Percentiles rank a stretch among this genome's conserved stretches.
These are phyloP conservation scores for Pardalotus punctatus DNA, from an alignment of 2,113 vertebrate genomes.

Conservation along the genomic window DNA sequence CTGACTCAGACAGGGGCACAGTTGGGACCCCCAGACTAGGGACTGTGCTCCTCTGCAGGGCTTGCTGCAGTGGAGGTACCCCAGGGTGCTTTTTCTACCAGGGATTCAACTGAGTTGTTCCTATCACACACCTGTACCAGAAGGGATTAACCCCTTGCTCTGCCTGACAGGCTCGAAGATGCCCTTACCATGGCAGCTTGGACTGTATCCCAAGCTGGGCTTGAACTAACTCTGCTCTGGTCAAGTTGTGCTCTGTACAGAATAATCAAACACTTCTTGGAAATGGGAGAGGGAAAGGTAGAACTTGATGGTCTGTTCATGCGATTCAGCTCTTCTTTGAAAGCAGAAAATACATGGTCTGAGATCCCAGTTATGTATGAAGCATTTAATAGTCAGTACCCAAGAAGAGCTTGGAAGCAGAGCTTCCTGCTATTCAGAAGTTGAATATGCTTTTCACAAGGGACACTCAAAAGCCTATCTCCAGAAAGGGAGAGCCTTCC, in stretches of 20 bases:
- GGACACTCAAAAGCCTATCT: background rate
- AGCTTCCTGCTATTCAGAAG: background rate
- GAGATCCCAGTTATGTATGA: background rate
- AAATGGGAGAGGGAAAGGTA: background rate
- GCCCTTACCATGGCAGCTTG: background rate
- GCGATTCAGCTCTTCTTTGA: background rate
- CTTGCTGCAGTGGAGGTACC: background rate
- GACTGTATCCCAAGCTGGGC: background rate
- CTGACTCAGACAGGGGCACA: background rate
- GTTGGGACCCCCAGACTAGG: rapidly evolving
- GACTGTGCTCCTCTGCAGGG: background rate
- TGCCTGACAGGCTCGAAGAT: background rate
- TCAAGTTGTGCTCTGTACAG: background rate
- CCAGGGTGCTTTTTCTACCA: background rate
- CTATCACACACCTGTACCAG: background rate
- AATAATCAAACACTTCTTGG: background rate
- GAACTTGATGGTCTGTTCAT: background rate
- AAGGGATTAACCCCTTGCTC: background rate
- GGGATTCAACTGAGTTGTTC: background rate
- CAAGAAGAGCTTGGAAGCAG: background rate
- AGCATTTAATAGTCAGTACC: background rate
- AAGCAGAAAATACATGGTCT: background rate
- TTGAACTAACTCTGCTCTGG: background rate
- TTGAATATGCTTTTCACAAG: background rate
- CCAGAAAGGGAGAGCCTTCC: background rate